These are phyloP conservation scores for Moxostoma hubbsi DNA, from an alignment of 2,797 vertebrate genomes.

Conservation along the genomic window DNA sequence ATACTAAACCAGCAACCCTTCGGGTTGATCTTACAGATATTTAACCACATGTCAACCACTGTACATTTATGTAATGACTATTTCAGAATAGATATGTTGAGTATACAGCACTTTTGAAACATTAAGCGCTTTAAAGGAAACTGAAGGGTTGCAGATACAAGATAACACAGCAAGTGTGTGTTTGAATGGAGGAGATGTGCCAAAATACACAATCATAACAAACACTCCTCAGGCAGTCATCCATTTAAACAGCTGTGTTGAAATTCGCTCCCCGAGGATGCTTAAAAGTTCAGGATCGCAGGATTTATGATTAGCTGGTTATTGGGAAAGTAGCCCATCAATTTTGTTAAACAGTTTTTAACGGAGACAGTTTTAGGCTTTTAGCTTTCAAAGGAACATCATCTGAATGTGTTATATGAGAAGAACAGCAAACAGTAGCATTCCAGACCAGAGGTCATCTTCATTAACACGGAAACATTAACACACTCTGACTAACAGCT, in stretches of 20 bases:
- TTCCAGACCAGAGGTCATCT: not conserved
- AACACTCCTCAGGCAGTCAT: not conserved
- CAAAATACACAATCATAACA: not conserved
- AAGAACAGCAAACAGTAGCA: not conserved
- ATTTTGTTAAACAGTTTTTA: not conserved
- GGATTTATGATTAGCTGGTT: not conserved
- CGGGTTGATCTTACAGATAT: not conserved
- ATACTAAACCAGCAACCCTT: not conserved
- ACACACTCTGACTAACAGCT: too few relatives aligned
- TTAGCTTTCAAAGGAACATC: not conserved
- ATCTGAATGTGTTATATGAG: not conserved
- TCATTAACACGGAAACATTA: too few relatives aligned
- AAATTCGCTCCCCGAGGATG: not conserved
- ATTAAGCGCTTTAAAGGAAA: not conserved
- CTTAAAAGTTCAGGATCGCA: not conserved
- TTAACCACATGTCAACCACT: not conserved
- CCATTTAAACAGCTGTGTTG: not conserved
- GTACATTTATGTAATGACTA: not conserved
- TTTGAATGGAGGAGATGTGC: not conserved
- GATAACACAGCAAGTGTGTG: not conserved
- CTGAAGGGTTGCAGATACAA: not conserved
- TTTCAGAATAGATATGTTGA: not conserved
- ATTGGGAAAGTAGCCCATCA: not conserved
- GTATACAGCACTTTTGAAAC: not conserved
- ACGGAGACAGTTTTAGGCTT: not conserved